Conservation (phyloP, 2,113 vertebrate species). For the Thermophis baileyi region DNA sequence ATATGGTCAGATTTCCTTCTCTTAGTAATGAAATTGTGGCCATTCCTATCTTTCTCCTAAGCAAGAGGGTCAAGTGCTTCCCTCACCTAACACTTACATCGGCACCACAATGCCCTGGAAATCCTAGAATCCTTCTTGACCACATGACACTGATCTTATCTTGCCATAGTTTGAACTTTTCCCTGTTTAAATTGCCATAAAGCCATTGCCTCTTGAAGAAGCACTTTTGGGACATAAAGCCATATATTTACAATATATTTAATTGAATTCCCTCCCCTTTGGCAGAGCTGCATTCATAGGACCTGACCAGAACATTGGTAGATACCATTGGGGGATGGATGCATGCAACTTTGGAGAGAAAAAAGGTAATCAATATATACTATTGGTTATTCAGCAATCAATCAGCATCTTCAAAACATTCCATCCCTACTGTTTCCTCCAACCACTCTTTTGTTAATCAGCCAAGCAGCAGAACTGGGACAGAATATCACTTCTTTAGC, state of each 20-base stretch:
- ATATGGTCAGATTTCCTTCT: not conserved
- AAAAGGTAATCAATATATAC: not conserved
- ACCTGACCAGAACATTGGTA: not conserved
- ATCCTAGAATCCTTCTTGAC: not conserved
- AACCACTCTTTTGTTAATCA: not conserved
- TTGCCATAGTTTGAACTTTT: not conserved
- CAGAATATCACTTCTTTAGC: not conserved
- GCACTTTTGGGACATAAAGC: too few relatives aligned
- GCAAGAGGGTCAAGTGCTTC: not conserved
- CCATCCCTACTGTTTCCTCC: not conserved
- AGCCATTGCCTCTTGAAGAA: not conserved
- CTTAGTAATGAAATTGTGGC: not conserved
- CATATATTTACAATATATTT: not conserved
- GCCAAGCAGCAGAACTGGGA: not conserved
- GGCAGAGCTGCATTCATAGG: not conserved
- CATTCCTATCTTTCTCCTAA: not conserved
- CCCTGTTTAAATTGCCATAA: not conserved
- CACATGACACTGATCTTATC: not conserved
- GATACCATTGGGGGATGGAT: not conserved
- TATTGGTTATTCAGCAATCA: not conserved
- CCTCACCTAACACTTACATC: not conserved
- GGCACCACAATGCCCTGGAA: not conserved
- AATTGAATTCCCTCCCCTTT: not conserved
- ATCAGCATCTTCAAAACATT: not conserved
- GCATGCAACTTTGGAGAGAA: not conserved